phyloP scores from a whole-genome alignment of 2,113 vertebrate genomes.

The Tupaia chinensis region DNA sequence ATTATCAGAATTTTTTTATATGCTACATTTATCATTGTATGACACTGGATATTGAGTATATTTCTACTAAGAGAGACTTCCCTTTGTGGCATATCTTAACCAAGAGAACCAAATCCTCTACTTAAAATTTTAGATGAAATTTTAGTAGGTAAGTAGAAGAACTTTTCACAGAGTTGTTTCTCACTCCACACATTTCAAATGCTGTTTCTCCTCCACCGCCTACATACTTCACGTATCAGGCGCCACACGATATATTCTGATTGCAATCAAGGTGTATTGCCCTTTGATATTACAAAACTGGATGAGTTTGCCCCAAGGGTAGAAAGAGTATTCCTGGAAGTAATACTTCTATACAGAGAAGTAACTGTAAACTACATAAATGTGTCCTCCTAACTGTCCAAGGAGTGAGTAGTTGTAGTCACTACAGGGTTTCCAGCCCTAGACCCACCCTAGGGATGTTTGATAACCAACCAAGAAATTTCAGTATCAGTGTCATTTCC shows the following conservation, averaged over 20 bases:
- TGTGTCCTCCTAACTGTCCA: neutral
- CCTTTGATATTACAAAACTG: neutral
- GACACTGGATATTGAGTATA: neutral
- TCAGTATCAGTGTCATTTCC: neutral
- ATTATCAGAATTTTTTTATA: neutral
- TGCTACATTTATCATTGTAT: slow-evolving; percentile 8
- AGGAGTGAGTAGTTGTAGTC: neutral
- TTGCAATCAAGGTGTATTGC: neutral
- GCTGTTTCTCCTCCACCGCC: neutral
- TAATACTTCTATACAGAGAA: neutral
- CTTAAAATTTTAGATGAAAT: slow-evolving; percentile 19
- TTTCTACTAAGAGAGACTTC: slow-evolving; percentile 20
- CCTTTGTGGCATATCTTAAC: slow-evolving; percentile 39
- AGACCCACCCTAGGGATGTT: neutral
- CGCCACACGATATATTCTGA: neutral
- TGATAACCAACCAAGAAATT: neutral
- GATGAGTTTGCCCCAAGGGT: neutral
- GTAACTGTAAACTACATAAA: neutral
- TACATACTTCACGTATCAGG: neutral
- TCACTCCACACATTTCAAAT: neutral
- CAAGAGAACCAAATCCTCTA: slow-evolving; percentile 30
- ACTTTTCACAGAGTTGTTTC: slow-evolving; percentile 28
- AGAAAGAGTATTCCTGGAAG: neutral
- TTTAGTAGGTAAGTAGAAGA: neutral
- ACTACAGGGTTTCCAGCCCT: too few relatives aligned